Percentiles rank a stretch among this genome's conserved stretches.
These are phyloP conservation scores for Tenodera sinensis DNA, from an alignment of 2,888 invertebrate genomes.

Conservation along the genomic window DNA sequence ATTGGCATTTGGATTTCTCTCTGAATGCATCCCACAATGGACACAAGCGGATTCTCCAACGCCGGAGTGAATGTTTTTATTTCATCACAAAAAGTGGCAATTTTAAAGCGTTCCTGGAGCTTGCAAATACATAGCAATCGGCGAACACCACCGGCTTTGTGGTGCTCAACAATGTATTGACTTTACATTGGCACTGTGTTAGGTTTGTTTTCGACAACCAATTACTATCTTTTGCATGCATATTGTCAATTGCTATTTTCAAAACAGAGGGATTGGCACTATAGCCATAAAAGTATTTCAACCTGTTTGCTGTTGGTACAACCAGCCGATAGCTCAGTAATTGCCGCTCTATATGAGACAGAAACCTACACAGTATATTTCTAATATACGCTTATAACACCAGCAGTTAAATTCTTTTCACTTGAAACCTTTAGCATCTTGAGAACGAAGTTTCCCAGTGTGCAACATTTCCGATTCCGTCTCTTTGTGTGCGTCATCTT, in stretches of 20 bases:
- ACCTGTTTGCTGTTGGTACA: too few relatives aligned
- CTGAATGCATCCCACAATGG: background rate
- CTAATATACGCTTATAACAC: too few relatives aligned
- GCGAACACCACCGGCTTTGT: background rate
- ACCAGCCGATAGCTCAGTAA: too few relatives aligned
- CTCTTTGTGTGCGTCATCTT: too few relatives aligned
- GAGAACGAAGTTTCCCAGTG: too few relatives aligned
- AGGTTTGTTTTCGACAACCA: background rate
- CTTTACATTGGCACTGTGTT: background rate
- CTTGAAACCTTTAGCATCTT: too few relatives aligned
- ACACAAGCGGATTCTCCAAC: background rate
- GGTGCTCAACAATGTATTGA: background rate
- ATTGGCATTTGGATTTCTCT: background rate
- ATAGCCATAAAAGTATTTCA: background rate
- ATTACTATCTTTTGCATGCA: background rate
- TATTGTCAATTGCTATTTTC: background rate
- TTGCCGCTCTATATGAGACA: too few relatives aligned
- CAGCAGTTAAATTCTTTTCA: too few relatives aligned
- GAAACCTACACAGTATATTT: too few relatives aligned
- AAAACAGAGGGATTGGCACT: background rate
- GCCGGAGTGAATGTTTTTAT: background rate
- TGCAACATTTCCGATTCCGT: too few relatives aligned
- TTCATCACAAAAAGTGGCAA: background rate
- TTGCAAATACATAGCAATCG: background rate
- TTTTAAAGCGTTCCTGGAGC: background rate